Base-by-base conservation (phyloP, 2,113 vertebrate genomes). In the Taurulus bubalis region DNA sequence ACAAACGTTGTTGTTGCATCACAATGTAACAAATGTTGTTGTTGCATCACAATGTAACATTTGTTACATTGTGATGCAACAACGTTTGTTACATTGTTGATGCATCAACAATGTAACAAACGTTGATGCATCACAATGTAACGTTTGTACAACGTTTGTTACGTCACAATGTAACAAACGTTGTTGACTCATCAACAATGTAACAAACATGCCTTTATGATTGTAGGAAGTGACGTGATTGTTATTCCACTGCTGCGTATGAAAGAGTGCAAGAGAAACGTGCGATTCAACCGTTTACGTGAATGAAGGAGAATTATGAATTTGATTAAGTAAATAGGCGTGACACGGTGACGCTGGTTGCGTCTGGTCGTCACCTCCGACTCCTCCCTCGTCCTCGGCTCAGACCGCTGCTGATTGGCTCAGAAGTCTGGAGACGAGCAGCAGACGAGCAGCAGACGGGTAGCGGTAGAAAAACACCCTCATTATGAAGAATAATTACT, bases 331-430 rank as follows among this genome's bases (percentile, higher is more conserved):
- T 34, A 4, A 34, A 34, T 34, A 6, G 6, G 34, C 34, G 30
- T 32, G 2, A 32, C 30, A 14, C 24, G 15, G 34, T 24, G 76
- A 66, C 60, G 75, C 40, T 42, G 34, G 40, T 79, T 71, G n/a
- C 34, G 34, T 36, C 34, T 36, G 5, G 7, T 7, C 34, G 34
- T 70, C 15, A 65, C 75, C 81, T 77, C 58, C n/a, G n/a, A n/a
- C 15, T 38, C 49, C 70, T 76, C 14, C 81, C 79, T 69, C 72
- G 74, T 74, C 79, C 75, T 79, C 14, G 71, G 45, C 40, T 75
- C 11, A 2, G 6, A 70, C 78, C 82, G 66, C 59, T 73, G 75
- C 55, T 92, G 71, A 89, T 83, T 92, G 68, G 71, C 18, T 69
- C 71, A 6, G 72, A 58, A 26, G 67, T 32, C 45, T 45, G 69